Evolutionary conservation across 2,113 vertebrate species (phyloP).

Genomic region (Thunnus maccoyii): DNA sequence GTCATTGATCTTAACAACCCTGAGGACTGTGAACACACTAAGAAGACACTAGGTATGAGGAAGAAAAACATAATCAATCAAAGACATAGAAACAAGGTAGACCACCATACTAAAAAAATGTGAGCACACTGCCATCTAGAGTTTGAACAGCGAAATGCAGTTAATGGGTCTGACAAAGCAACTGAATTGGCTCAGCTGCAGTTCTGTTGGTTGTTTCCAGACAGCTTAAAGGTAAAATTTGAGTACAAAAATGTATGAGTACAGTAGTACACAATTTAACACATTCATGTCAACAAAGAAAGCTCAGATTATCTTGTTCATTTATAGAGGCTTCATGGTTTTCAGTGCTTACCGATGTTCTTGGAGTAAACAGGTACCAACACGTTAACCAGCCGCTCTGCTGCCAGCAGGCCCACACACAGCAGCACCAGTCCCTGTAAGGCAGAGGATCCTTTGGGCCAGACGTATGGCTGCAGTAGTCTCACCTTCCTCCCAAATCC

Average conservation of each 20-base stretch:
- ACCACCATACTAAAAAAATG: not conserved
- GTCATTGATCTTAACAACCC: not conserved
- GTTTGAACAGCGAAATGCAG: constrained; percentile 4
- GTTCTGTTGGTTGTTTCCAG: not conserved
- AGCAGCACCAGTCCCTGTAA: constrained; percentile 90
- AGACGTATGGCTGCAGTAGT: constrained; percentile 89
- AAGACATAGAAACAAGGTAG: not conserved
- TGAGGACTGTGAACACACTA: not conserved
- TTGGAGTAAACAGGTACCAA: constrained; percentile 93
- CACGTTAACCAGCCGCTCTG: constrained; percentile 90
- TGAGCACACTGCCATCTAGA: constrained; percentile 54
- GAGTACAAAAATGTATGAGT: not conserved
- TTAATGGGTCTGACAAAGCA: not conserved
- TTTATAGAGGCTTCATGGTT: not conserved
- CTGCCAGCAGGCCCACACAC: constrained; percentile 87
- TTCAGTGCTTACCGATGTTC: constrained; percentile 88
- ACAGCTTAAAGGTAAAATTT: not conserved
- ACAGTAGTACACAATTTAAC: too few species aligned
- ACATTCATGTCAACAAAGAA: too few species aligned
- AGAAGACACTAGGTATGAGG: not conserved
- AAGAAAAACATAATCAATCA: too few species aligned
- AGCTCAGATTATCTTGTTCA: too few species aligned
- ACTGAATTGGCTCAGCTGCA: not conserved
- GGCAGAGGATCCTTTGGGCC: constrained; percentile 84
- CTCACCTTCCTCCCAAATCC: constrained; percentile 86